Percentiles rank a stretch among this genome's conserved stretches.
Conservation (phyloP, 2,797 vertebrate species). For the Champsocephalus gunnari region DNA sequence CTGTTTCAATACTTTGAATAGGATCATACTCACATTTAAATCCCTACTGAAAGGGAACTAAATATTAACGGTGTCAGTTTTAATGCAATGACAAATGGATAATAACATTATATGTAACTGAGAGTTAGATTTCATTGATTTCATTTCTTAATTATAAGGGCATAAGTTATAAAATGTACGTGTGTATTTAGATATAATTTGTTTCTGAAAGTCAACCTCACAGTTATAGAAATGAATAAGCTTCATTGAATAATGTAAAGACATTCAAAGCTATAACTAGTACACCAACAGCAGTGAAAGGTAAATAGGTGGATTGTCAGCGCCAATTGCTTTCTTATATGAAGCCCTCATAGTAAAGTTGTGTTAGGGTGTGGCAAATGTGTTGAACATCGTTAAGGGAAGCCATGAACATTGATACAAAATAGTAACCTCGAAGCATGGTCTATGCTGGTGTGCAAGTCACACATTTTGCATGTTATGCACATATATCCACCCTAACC, state of each 20-base stretch:
- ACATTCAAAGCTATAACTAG: not conserved
- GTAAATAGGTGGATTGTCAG: not conserved
- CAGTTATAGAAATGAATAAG: not conserved
- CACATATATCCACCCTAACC: not conserved
- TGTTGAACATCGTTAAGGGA: not conserved
- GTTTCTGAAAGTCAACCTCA: not conserved
- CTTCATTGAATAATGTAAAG: constrained; percentile 6
- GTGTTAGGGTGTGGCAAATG: not conserved
- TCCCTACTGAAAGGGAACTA: not conserved
- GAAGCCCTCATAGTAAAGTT: not conserved
- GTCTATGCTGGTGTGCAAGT: constrained; percentile 3
- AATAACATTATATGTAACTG: too few relatives aligned
- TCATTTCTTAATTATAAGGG: not conserved
- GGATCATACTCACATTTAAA: not conserved
- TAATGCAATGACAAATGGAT: not conserved
- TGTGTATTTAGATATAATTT: not conserved
- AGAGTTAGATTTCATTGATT: not conserved
- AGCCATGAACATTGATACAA: not conserved
- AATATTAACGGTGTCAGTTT: not conserved
- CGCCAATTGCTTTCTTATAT: constrained; percentile 3
- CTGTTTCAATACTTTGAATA: not conserved
- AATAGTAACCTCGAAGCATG: not conserved
- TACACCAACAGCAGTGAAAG: not conserved
- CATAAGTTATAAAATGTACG: not conserved
- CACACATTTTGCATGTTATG: not conserved